Evolutionary conservation across 2,797 vertebrate genomes (phyloP).

Genomic region (Hoplostethus mediterraneus): DNA sequence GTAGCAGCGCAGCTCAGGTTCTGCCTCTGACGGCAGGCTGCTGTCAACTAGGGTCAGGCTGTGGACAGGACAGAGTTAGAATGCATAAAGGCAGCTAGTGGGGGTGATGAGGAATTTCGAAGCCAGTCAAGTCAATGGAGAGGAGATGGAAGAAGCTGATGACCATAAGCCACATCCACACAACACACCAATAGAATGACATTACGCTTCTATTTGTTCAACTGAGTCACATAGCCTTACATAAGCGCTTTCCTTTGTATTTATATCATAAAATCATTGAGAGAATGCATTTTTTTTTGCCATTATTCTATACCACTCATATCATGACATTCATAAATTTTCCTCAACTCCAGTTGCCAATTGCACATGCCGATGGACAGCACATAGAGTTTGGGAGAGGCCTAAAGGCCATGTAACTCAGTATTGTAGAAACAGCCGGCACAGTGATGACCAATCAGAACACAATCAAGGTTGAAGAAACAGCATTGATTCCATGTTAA

Average conservation of each 20-base stretch:
- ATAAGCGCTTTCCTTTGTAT: not conserved
- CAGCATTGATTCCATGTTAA: slow-evolving; percentile 61
- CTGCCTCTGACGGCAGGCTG: slow-evolving; percentile 90
- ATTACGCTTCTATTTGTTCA: not conserved
- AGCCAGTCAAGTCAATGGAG: slow-evolving; percentile 60
- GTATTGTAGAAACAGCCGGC: slow-evolving; percentile 20
- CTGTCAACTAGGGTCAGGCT: slow-evolving; percentile 93
- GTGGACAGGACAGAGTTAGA: slow-evolving; percentile 55
- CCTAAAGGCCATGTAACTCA: slow-evolving; percentile 53
- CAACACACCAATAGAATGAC: slow-evolving; percentile 41
- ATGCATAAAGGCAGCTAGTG: not conserved
- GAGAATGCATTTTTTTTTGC: slow-evolving; percentile 1
- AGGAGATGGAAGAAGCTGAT: slow-evolving; percentile 72
- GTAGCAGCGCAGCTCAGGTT: slow-evolving; percentile 92
- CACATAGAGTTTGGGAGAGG: slow-evolving; percentile 23
- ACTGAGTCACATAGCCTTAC: slow-evolving; percentile 56
- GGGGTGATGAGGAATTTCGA: slow-evolving; percentile 30
- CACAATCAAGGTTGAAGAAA: slow-evolving; percentile 56
- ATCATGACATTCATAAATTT: slow-evolving; percentile 16
- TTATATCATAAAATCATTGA: slow-evolving; percentile 11
- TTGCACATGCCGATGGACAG: slow-evolving; percentile 21
- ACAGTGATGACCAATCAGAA: slow-evolving; percentile 55
- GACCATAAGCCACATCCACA: slow-evolving; percentile 56
- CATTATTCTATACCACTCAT: not conserved
- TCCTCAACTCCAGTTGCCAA: not conserved